Base-by-base conservation (phyloP, 2,797 vertebrate species). In the Coendou prehensilis region DNA sequence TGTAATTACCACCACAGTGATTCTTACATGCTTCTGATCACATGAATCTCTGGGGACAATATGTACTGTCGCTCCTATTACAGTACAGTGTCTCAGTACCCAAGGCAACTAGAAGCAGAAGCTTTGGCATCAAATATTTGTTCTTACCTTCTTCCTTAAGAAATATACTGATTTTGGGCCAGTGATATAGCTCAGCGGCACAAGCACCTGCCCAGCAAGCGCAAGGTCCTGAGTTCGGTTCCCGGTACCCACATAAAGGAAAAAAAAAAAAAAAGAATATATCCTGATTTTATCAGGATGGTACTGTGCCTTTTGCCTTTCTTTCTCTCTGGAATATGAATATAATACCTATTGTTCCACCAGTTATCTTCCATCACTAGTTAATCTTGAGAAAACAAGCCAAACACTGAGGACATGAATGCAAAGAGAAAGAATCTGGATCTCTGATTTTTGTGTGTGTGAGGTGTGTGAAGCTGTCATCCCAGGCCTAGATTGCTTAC, bases 331-430 rank as follows among this genome's bases (percentile, higher is more conserved):
- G 37, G 41, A 91, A 94, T 87, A 41, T 63, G 63, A 52, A 87
- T 71, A 83, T 63, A 61, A 63, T 1, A 92, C 33, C n/a, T 95
- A 67, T 2, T 81, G 30, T 15, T 87, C 73, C 20, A 91, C 61
- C 1, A 86, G 28, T 63, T 61, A 86, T 5, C 54, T 73, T 50
- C 30, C 15, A 81, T 87, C 47, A 82, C 33, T 75, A 87, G 13
- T n/a, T 92, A 71, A 80, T 75, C 45, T 89, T 94, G 91, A 97
- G 79, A 94, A 94, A 76, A 18, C 30, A 94, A 94, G 52, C 15
- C 78, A 94, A 15, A 89, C 14, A 76, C 5, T 82, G 30, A 93
- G 37, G n/a, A 89, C 52, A 73, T 57, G 7, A 5, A 23, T 94
- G 18, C n/a, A 83, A 33, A 93, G 20, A 91, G 33, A 92, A 93